A percentile compares a stretch with the other conserved stretches of the same genome.
Evolutionary conservation across 1,140 invertebrate genomes (phyloP).

Genomic region (Brachionus plicatilis): DNA sequence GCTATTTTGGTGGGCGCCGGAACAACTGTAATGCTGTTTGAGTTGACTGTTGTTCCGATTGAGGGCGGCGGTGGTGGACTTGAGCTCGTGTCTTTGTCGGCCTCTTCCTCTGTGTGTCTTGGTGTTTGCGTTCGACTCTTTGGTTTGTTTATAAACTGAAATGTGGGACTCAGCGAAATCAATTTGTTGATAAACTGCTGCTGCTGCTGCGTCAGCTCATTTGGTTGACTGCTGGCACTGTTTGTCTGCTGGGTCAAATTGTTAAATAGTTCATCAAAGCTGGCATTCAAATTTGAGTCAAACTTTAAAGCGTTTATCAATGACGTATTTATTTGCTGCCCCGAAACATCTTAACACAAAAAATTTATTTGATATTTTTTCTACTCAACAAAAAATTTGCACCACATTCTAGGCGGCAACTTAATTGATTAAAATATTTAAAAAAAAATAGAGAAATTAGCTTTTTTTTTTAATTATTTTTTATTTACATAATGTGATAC

Average conservation of each 20-base stretch:
- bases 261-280: neutral
- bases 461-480: too few species aligned
- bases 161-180: neutral
- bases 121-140: slow-evolving; percentile 8
- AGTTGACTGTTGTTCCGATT: neutral
- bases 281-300: neutral
- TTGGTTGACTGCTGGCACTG: neutral
- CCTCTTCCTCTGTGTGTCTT: neutral
- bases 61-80: slow-evolving; percentile 36
- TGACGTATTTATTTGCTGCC: neutral
- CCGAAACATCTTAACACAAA: neutral
- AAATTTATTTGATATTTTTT: neutral
- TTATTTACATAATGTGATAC: too few species aligned
- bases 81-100: slow-evolving; percentile 6
- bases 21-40: neutral
- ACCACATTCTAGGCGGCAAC: too few species aligned
- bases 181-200: slow-evolving; percentile 9
- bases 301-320: slow-evolving; percentile 34
- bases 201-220: neutral
- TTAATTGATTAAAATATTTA: too few species aligned
- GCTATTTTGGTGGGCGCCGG: slow-evolving; percentile 3
- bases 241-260: neutral
- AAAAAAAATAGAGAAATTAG: too few species aligned
- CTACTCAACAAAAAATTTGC: neutral
- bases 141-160: slow-evolving; percentile 17